Conservation (phyloP, 2,888 invertebrate species). For the Chrysina gloriosa region DNA sequence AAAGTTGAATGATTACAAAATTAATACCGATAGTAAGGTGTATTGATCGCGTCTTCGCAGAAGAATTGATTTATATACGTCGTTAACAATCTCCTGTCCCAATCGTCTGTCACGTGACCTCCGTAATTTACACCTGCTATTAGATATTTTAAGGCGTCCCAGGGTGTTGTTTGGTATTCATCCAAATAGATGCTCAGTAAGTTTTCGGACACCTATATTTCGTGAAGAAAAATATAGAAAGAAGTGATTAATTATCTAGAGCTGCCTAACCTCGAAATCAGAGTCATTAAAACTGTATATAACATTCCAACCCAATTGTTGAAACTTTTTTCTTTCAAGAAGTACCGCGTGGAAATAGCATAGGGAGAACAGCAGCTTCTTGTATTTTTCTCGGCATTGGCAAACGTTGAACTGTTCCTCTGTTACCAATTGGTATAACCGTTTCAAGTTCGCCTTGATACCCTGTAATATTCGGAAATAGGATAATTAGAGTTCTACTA, state of each 20-base stretch:
- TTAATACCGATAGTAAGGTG: constrained; percentile 72
- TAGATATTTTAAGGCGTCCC: constrained; percentile 89
- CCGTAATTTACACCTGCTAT: constrained; percentile 92
- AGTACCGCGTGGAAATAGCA: constrained; percentile 90
- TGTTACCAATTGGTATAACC: constrained; percentile 82
- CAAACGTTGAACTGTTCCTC: constrained; percentile 82
- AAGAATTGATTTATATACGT: constrained; percentile 89
- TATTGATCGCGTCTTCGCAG: constrained; percentile 75
- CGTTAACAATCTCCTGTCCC: constrained; percentile 78
- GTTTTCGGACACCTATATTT: constrained; percentile 79
- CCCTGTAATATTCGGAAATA: constrained; percentile 68
- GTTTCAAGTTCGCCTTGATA: constrained; percentile 87
- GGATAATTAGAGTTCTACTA: neutral
- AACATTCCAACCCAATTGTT: constrained; percentile 91
- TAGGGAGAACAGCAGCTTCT: constrained; percentile 81
- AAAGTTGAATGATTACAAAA: neutral
- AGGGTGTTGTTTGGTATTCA: constrained; percentile 85
- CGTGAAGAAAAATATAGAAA: no score
- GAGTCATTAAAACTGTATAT: constrained; percentile 92
- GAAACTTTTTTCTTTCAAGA: constrained; percentile 86
- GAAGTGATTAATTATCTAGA: no score
- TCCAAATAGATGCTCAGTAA: constrained; percentile 85
- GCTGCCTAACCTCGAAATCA: constrained; percentile 86
- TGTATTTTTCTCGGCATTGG: constrained; percentile 77
- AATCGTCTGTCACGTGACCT: constrained; percentile 85